Evolutionary conservation across 2,888 invertebrate genomes (phyloP).

Genomic region (Liopterus haemorrhoidalis): DNA sequence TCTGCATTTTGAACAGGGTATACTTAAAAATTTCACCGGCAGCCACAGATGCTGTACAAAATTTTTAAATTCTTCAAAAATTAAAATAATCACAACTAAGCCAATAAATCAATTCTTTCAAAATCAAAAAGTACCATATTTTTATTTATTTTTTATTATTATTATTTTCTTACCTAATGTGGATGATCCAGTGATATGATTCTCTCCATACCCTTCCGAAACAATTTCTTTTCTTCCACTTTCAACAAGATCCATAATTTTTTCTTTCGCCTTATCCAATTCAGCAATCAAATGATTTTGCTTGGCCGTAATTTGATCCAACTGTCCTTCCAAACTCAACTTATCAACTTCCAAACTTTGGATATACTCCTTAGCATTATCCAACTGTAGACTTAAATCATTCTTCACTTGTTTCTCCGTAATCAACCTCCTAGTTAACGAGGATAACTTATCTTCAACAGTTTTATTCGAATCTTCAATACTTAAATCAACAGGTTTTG

Average conservation of each 20-base stretch:
- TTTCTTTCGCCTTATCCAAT: conserved; percentile 43
- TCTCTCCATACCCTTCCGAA: conserved; percentile 51
- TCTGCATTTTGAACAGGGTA: too few relatives aligned
- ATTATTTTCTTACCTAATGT: conserved; percentile 14
- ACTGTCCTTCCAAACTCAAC: conserved; percentile 52
- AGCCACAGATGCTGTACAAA: too few relatives aligned
- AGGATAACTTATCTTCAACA: conserved; percentile 36
- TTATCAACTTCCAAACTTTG: conserved; percentile 45
- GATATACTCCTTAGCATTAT: conserved; percentile 52
- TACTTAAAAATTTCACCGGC: too few relatives aligned
- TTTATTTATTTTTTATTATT: too few relatives aligned
- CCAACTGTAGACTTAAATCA: conserved; percentile 50
- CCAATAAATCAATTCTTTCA: too few relatives aligned
- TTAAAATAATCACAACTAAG: too few relatives aligned
- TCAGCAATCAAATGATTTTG: conserved; percentile 53
- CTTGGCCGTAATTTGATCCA: conserved; percentile 55
- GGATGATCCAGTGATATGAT: conserved; percentile 19
- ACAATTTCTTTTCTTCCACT: conserved; percentile 50
- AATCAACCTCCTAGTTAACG: conserved; percentile 37
- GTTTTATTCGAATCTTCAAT: conserved; percentile 19
- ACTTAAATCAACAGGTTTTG: conserved; percentile 20
- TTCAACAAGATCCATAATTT: conserved; percentile 46
- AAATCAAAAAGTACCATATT: too few relatives aligned
- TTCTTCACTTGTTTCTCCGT: conserved; percentile 39
- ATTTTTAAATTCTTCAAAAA: too few relatives aligned